Base-by-base conservation (phyloP, 2,113 vertebrate genomes). In the Nesogale talazaci region DNA sequence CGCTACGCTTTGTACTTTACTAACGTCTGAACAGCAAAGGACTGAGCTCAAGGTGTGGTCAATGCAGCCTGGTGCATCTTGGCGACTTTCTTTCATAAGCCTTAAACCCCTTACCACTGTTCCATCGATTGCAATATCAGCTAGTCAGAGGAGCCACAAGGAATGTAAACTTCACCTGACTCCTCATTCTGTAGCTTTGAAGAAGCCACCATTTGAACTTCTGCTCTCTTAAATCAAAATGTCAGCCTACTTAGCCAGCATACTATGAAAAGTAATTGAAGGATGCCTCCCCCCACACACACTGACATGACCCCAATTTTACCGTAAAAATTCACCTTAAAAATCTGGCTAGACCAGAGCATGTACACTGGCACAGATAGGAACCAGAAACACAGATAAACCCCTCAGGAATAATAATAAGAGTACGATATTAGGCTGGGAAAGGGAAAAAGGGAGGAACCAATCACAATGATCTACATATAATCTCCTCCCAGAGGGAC, bases 211-310 rank as follows among this genome's bases (percentile, higher is more conserved):
- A 84, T 84, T 70, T 86, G 40, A 94, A 83, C 74, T 78, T 69
- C 22, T 93, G 36, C 72, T 90, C 81, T 86, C 27, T 92, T 34
- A 91, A 91, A 77, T 74, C 25, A 15, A 56, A 93, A 38, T 86
- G 22, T 57, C 84, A 94, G 86, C 36, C 22, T 79, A 82, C 34
- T 95, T 92, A 63, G 81, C 57, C 12, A 72, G 90, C 36, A 46
- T 83, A 77, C 40, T 90, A 72, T 92, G 87, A 95, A 94, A 93
- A 79, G 57, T 86, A 94, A 96, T 67, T 92, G 89, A 46, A 46
- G 42, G 42, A 46, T 10, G n/a, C 42, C 42, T 10, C 42, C 14
- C 46, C 46, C 10, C 46, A 52, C 9, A 52, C 46, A 5, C 46
- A 52, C 10, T 52, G 14, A 12, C 46, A 52, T 52, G 46, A 52